A percentile compares a stretch with the other conserved stretches of the same genome.
Conservation (phyloP, 2,888 invertebrate species). For the Muschampia plurimacula region DNA sequence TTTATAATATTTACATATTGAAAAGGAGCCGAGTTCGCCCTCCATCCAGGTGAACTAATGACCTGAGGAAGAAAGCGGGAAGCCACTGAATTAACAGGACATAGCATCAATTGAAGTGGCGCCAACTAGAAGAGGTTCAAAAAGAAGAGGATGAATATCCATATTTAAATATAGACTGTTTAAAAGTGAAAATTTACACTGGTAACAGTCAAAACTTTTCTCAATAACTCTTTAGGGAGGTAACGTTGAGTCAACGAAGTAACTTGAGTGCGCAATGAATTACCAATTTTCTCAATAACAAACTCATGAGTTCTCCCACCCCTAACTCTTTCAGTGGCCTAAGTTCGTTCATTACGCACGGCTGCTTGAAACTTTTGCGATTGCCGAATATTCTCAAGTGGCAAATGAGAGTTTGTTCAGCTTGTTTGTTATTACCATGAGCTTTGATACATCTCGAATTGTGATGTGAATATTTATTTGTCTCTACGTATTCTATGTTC, state of each 20-base stretch:
- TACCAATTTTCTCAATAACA: slow-evolving; percentile 71
- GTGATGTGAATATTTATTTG: slow-evolving; percentile 4
- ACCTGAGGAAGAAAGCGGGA: no score
- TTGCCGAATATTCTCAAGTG: slow-evolving; percentile 35
- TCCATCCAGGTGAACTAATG: no score
- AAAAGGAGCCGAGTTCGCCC: no score
- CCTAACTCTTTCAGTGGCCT: slow-evolving; percentile 68
- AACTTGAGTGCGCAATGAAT: slow-evolving; percentile 70
- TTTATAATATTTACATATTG: no score
- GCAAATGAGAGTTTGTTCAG: slow-evolving; percentile 36
- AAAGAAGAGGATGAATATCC: no score
- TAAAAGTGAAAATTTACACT: neutral
- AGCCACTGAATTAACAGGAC: no score
- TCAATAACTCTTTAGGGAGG: slow-evolving; percentile 53
- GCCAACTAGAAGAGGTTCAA: no score
- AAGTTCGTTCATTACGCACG: slow-evolving; percentile 72
- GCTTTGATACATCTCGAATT: slow-evolving; percentile 2
- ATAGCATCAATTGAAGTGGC: no score
- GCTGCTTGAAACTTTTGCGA: slow-evolving; percentile 58
- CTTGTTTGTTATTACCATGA: slow-evolving; percentile 23
- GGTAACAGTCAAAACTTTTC: slow-evolving; percentile 50
- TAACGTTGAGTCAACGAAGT: slow-evolving; percentile 44
- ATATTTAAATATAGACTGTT: no score
- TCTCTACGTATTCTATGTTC: neutral
- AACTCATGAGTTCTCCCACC: slow-evolving; percentile 62